Evolutionary conservation across 1,140 invertebrate species (phyloP), one percentile per base, ranked within the genome.

Genomic region (Hylaeus anthracinus): DNA sequence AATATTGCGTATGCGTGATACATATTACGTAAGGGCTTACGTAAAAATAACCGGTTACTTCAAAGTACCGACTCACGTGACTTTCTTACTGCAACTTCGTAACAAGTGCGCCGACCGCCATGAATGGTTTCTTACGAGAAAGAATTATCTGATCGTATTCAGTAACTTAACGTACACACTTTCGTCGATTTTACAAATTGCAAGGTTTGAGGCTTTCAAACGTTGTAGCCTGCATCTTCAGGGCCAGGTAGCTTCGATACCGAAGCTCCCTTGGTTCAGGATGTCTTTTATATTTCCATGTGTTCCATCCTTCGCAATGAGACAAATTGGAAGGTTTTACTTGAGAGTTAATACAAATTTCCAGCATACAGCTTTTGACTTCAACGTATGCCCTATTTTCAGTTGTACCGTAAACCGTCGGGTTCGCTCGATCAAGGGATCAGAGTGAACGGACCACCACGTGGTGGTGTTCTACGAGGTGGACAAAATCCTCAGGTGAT

Each of bases 401-500:
- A 87, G 86, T n/a, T 87, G 9, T 91, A 91, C 60, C 90, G 90
- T 37, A 91, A 91, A 60, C 89, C 89, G 45, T 81, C 88, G 15
- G 77, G 71, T 2, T 45, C 72, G 10, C 56, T 84, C 43, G 85
- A 87, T n/a, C 82, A 85, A 58, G 12, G 45, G 1, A 85, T 91
- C n/a, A 83, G 90, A 70, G 88, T 90, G n/a, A 81, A 75, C 58
- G 82, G 83, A 58, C 79, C 84, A 26, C 72, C 85, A 70, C 87
- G 90, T 4, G 76, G 90, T 4, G 76, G 83, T 14, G 71, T 76
- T 26, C 45, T 79, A 64, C 90, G 90, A 3, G 89, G 90, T 45
- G 84, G 83, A 41, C 87, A 79, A 81, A 89, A 88, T 79, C 61
- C 74, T 41, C 69, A 81, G 74, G 87, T 89, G 75, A 26, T 15